Evolutionary conservation across 2,888 invertebrate species (phyloP).

Genomic region (Micropterix aruncella): DNA sequence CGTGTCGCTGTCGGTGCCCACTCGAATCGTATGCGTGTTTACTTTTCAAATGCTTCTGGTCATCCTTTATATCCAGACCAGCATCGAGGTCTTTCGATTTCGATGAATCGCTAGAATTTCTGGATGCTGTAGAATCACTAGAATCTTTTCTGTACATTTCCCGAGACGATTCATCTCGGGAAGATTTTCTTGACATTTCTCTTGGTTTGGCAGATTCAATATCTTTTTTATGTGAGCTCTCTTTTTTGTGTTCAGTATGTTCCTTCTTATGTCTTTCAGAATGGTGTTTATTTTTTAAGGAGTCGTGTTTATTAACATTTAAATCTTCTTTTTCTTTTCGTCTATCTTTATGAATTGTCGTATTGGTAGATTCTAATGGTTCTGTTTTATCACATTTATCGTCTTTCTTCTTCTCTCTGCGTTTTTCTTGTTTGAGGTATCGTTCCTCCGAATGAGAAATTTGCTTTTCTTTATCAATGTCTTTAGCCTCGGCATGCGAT

Average conservation of each 20-base stretch:
- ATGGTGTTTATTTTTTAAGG: slow-evolving; percentile 13
- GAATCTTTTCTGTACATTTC: slow-evolving; percentile 35
- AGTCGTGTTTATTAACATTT: slow-evolving; percentile 17
- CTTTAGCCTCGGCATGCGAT: slow-evolving; percentile 11
- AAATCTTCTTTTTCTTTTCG: slow-evolving; percentile 22
- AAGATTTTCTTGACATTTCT: slow-evolving; percentile 20
- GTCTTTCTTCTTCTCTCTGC: slow-evolving; percentile 17
- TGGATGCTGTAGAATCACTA: slow-evolving; percentile 33
- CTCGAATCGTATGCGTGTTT: not conserved
- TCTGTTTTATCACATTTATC: slow-evolving; percentile 21
- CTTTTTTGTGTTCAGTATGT: slow-evolving; percentile 16
- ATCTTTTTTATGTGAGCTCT: slow-evolving; percentile 32
- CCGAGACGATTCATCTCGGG: slow-evolving; percentile 28
- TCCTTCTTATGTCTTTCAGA: slow-evolving; percentile 25
- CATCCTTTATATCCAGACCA: slow-evolving; percentile 24
- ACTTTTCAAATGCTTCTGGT: slow-evolving; percentile 23
- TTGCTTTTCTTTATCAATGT: slow-evolving; percentile 12
- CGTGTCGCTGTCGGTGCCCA: slow-evolving; percentile 21
- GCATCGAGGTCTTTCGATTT: slow-evolving; percentile 27
- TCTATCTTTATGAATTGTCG: slow-evolving; percentile 3
- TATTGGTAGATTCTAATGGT: slow-evolving; percentile 8
- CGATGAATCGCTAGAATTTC: slow-evolving; percentile 30
- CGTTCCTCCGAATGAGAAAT: slow-evolving; percentile 5
- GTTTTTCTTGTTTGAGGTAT: slow-evolving; percentile 1
- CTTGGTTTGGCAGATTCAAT: slow-evolving; percentile 23